Percentiles rank a stretch among this genome's conserved stretches.
Conservation (phyloP, 2,113 vertebrate genomes). For the chimpanzee (Pan troglodytes) region NHGRI_mPanTro3-v2.1_pri NC_072407.2:19429501-19430000, state of each 20-base stretch:
- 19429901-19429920: too few species aligned
- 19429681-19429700: background rate
- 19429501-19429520: background rate
- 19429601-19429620: background rate
- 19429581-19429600: background rate
- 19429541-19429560: background rate
- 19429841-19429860: too few species aligned
- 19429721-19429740: background rate
- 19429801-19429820: too few species aligned
- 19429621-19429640: background rate
- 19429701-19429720: background rate
- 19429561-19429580: background rate
- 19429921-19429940: too few species aligned
- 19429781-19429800: too few species aligned
- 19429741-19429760: background rate
- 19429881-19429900: too few species aligned
- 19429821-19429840: too few species aligned
- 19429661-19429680: background rate
- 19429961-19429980: too few species aligned
- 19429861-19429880: too few species aligned
- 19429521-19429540: background rate
- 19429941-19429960: too few species aligned
- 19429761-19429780: accelerated
- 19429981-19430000: too few species aligned
- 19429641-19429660: background rate